Evolutionary conservation across 2,797 vertebrate species (phyloP).

Genomic region (Gallinago stenura): DNA sequence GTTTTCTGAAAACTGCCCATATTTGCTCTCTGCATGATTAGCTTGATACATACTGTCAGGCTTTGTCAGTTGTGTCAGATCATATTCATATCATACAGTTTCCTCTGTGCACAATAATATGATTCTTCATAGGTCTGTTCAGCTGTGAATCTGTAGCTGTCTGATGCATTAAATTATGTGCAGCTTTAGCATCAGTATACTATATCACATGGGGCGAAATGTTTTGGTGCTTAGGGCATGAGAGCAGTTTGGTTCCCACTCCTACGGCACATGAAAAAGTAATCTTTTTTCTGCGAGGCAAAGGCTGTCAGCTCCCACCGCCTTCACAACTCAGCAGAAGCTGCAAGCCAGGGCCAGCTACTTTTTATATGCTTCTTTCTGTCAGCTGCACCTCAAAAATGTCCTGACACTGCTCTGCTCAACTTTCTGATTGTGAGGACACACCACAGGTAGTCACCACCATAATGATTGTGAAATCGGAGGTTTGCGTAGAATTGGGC

Average conservation of each 20-base stretch:
- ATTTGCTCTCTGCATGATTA: constrained; percentile 35
- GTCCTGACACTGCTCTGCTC: not conserved
- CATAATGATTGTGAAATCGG: not conserved
- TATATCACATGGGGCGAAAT: not conserved
- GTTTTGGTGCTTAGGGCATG: not conserved
- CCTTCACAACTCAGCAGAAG: not conserved
- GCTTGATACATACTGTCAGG: constrained; percentile 49
- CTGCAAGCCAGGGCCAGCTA: not conserved
- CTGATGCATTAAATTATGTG: not conserved
- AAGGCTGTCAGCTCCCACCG: not conserved
- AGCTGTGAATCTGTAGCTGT: constrained; percentile 28
- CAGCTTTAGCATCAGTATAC: not conserved
- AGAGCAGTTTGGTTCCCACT: not conserved
- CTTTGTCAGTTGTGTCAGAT: constrained; percentile 56
- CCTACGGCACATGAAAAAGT: not conserved
- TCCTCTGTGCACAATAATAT: not conserved
- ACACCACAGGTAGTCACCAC: not conserved
- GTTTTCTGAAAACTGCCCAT: not conserved
- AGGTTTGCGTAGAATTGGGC: not conserved
- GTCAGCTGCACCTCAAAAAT: not conserved
- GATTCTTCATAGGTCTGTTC: constrained; percentile 6
- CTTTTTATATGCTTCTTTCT: not conserved
- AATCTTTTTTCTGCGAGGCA: not conserved
- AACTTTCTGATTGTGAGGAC: not conserved
- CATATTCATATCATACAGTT: constrained; percentile 9